Evolutionary conservation across 2,797 vertebrate species (phyloP), one percentile per base, ranked within the genome.

Genomic region (Rhadinocentrus ornatus): DNA sequence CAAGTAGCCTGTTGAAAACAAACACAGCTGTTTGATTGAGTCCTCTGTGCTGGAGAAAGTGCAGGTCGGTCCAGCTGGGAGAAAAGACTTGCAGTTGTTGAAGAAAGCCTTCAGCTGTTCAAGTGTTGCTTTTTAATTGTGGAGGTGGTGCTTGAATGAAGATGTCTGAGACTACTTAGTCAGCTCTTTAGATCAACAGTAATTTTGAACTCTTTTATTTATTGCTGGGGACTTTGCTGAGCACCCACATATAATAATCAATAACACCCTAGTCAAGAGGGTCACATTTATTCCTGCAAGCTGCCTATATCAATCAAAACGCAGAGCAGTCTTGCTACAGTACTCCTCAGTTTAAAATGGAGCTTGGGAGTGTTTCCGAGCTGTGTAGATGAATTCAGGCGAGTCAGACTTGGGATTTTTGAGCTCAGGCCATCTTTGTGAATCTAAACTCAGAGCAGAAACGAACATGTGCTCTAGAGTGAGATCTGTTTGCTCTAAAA

Each of bases 1-100:
- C 46, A 89, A 92, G 78, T 92, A 91, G 78, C 65, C 60, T 20
- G 39, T 31, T 9, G 18, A 8, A 50, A 48, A 32, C 34, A 37
- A 39, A 29, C 39, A 11, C 46, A 34, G 82, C 79, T 65, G 41
- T 68, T 46, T 69, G 56, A 22, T 13, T 11, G 70, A 26, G 32
- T 32, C 31, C 24, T 65, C 54, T 22, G 31, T 41, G 13, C 56
- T 13, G 56, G 27, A 77, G 27, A 12, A 64, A 66, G 35, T 37
- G 55, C 79, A 31, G 67, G 24, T 60, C 52, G 66, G 73, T 76
- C 29, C 61, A 69, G 44, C 29, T 67, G 62, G 50, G 69, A 72
- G 57, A 52, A 66, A 20, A 66, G 34, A 58, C 16, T 62, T 50
- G 44, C 56, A 52, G 24, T 24, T 11, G 4, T 11, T 27, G 2